Evolutionary conservation across 2,888 invertebrate genomes (phyloP), one percentile per base, ranked within the genome.

Genomic region (Noctua comes): DNA sequence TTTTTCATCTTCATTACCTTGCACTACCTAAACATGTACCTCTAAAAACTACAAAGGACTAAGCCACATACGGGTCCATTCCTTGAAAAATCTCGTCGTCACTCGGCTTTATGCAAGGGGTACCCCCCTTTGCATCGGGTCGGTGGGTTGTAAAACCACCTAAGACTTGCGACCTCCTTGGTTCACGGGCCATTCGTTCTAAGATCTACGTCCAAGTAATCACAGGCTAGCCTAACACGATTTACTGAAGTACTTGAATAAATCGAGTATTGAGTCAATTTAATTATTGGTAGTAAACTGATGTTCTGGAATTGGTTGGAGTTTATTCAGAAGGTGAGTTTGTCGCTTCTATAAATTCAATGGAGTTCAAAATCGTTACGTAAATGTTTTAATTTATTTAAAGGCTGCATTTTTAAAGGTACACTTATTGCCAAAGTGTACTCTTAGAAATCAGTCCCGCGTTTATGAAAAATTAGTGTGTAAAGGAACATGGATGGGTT

Each of bases 131-230:
- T 40, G 40, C 40, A 7, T 40, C 40, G 73, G 13, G 40, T 3
- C 68, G 59, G 83, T 79, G 77, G 88, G 83, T 80, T 86, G 77
- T 88, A 88, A 89, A 88, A 76, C 88, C 89, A 68, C 80, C 86
- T 88, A 88, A 88, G 88, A 80, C 79, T 73, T 73, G 43, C 46
- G 79, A 85, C 83, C 84, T 80, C 81, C 77, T 79, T 71, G 80
- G 74, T 66, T 73, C 81, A 77, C 82, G 80, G 74, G 76, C 75
- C 78, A 88, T 87, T 86, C 81, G 77, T 77, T 86, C 85, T 82
- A 57, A 69, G 48, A 77, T 68, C 80, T 76, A 83, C 73, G 59
- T 79, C 43, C 77, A 68, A 73, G 66, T 88, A 82, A 87, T 80
- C 80, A 68, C 72, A n/a, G 66, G 43, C 76, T 71, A 59, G 57